phyloP scores from a whole-genome alignment of 2,888 invertebrate genomes.

The Macrosoma leucophasiata region DNA sequence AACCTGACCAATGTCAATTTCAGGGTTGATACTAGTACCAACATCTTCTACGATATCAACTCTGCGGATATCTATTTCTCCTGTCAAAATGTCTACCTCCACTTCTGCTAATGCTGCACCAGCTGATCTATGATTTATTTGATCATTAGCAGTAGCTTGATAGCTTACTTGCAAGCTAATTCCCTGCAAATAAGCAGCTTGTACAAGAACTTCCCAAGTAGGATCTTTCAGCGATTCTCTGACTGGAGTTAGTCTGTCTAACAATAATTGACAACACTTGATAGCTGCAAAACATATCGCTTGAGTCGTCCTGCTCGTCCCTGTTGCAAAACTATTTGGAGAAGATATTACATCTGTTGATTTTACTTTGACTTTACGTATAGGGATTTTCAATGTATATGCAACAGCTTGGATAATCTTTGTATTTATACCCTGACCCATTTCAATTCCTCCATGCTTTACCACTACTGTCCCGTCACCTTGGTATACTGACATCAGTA shows the following conservation, averaged over 20 bases:
- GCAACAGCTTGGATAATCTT: conserved; percentile 84
- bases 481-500: conserved; percentile 55
- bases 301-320: conserved; percentile 79
- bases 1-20: conserved; percentile 81
- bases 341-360: conserved; percentile 67
- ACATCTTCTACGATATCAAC: conserved; percentile 81
- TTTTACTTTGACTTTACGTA: conserved; percentile 76
- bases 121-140: conserved; percentile 50
- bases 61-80: conserved; percentile 77
- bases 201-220: conserved; percentile 69
- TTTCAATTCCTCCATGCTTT: conserved; percentile 79
- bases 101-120: conserved; percentile 79
- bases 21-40: conserved; percentile 79
- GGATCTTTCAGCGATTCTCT: conserved; percentile 56
- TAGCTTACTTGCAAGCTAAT: conserved; percentile 54
- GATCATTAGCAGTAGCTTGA: conserved; percentile 40
- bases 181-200: conserved; percentile 52
- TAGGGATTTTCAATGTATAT: conserved; percentile 77
- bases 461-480: conserved; percentile 80
- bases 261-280: conserved; percentile 61
- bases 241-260: conserved; percentile 58
- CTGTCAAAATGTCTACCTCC: conserved; percentile 84
- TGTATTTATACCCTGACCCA: conserved; percentile 86
- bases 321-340: conserved; percentile 75
- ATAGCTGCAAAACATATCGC: conserved; percentile 71